Evolutionary conservation across 1,140 invertebrate genomes (phyloP), one percentile per base, ranked within the genome.

Genomic region (Scaptomyza pallida): DNA sequence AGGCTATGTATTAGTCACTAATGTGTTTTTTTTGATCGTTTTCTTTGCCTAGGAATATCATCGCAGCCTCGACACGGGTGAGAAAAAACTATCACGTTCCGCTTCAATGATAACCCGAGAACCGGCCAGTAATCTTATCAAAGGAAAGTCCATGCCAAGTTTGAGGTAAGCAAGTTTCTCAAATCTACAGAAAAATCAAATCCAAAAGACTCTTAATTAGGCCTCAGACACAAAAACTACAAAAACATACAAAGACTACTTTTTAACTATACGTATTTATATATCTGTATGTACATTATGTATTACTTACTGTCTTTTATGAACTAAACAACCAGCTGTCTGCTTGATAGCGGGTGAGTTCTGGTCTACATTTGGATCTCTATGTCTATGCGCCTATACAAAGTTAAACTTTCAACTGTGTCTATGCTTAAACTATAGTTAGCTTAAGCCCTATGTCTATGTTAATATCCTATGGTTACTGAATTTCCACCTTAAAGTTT

Each of bases 91-190:
- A 56, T 93, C 94, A 1, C 92, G 94, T 47, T 94, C 94, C n/a
- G 93, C 93, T 40, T 95, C 95, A 0, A 93, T 94, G 56, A 92
- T 94, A 10, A 94, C 93, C 55, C 91, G 86, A 13, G 81, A 89
- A 16, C 89, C 90, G 9, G 91, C 94, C 1, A 95, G 94, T 60
- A 96, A 96, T 91, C 92, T 98, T 26, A 95, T 97, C 44, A 97
- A 98, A 93, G 97, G 97, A 47, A 98, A 98, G 92, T 98, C 97
- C 93, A 98, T 98, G 97, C 97, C 97, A 5, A 98, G 97, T 91
- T 92, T 98, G 47, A 98, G 97, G 97, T 97, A 93, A 72, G 1
- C 23, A 17, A 6, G 5, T 1, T 21, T 5, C 5, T 12, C n/a
- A 21, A 13, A 21, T 0, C n/a, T 9, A 15, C 16, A n/a, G 3